phyloP scores from a whole-genome alignment of 2,113 vertebrate genomes.

The Noctilio leporinus region DNA sequence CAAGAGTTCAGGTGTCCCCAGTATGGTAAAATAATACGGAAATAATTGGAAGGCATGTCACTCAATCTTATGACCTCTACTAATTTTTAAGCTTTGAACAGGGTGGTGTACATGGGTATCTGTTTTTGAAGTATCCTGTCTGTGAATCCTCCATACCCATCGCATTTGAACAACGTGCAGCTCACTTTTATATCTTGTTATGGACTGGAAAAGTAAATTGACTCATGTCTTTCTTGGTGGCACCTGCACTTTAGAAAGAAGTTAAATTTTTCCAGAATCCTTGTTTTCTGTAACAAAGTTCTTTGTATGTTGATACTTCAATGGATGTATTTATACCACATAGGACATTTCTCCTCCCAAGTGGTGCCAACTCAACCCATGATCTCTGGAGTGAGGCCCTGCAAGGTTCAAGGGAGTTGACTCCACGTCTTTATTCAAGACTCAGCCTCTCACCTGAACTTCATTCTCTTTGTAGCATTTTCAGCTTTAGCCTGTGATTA shows the following conservation, averaged over 20 bases:
- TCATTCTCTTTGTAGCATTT: neutral
- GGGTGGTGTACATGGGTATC: neutral
- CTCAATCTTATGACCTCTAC: neutral
- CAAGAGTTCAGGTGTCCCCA: neutral
- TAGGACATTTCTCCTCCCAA: neutral
- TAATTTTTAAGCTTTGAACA: neutral
- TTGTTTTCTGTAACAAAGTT: neutral
- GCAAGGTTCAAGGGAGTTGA: neutral
- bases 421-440: neutral
- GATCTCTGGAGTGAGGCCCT: neutral
- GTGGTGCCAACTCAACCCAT: neutral
- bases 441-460: neutral
- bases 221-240: neutral
- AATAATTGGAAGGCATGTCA: neutral
- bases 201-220: neutral
- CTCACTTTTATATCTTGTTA: neutral
- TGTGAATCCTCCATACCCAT: neutral
- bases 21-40: neutral
- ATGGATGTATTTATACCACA: neutral
- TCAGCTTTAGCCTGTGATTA: neutral
- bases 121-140: neutral
- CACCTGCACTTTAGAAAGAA: neutral
- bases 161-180: neutral
- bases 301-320: neutral
- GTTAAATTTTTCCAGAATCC: neutral